Base-by-base conservation (phyloP, 2,888 invertebrate genomes). In the Allygus modestus region DNA sequence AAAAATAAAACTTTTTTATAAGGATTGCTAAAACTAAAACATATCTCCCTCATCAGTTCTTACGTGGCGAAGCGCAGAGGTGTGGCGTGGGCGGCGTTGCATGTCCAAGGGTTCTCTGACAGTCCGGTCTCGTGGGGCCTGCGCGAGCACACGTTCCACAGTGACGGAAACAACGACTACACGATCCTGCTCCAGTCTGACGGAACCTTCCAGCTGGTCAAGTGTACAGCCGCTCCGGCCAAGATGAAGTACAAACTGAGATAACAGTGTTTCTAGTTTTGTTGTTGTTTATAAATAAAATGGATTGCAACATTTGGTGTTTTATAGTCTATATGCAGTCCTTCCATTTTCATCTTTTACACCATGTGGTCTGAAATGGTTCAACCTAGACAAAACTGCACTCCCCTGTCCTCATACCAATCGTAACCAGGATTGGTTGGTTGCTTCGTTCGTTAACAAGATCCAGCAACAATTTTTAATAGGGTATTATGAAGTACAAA, bases 81-180 rank as follows among this genome's bases (percentile, higher is more conserved):
- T 12, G 23, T 41, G 17, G 2, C 83, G 0, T 93, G 93, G 93
- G 88, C 89, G 65, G 91, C 92, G 71, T 87, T 93, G 69, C 91
- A 92, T 87, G 91, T 93, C 9, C 92, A 93, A 88, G 93, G 93
- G 54, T 93, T 93, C 89, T 90, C 91, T 1, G 93, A 93, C 88
- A 89, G 91, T 84, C 92, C 92, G 17, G 89, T 92, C 0, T 91
- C 90, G 84, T 93, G 92, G 91, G 89, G 88, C 84, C 88, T 90
- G 65, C 89, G 91, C 71, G 92, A 92, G 88, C 91, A 93, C 87
- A 89, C 89, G 85, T 92, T 90, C 87, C 90, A 89, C 84, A 90
- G 90, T 0, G 91, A 91, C 87, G 92, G 92, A 73, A 92, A 92
- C 87, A 92, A 92, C 88, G 91, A 91, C 83, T 92, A 90, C 85